A percentile compares a stretch with the other conserved stretches of the same genome.
Evolutionary conservation across 2,888 invertebrate species (phyloP).

Genomic region (Teleiodes luculella): DNA sequence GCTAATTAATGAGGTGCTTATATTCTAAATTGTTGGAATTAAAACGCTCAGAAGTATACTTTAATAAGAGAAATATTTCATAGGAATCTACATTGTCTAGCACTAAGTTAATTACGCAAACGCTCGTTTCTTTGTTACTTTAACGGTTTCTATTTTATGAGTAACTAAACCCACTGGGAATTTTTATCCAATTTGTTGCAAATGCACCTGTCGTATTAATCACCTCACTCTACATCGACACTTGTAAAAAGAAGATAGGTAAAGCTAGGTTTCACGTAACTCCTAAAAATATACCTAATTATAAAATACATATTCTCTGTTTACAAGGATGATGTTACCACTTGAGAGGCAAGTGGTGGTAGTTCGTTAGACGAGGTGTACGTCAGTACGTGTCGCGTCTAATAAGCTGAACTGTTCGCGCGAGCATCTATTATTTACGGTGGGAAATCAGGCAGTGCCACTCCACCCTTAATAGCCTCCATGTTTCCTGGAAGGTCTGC

Average conservation of each 20-base stretch:
- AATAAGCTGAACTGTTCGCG: slow-evolving; percentile 30
- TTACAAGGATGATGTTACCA: background rate
- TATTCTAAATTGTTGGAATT: background rate
- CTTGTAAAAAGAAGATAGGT: too few species aligned
- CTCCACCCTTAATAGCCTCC: slow-evolving; percentile 1
- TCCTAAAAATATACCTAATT: too few species aligned
- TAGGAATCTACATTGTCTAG: background rate
- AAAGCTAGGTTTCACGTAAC: too few species aligned
- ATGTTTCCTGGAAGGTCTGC: background rate
- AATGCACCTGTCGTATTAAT: too few species aligned
- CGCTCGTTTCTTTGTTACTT: too few species aligned
- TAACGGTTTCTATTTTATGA: too few species aligned
- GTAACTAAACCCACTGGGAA: too few species aligned
- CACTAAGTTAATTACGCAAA: too few species aligned
- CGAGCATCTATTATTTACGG: slow-evolving; percentile 41
- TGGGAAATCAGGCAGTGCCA: slow-evolving; percentile 32
- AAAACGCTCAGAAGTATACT: background rate
- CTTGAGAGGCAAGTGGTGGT: background rate
- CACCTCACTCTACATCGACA: too few species aligned
- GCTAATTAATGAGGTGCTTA: background rate
- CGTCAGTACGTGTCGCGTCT: slow-evolving; percentile 29
- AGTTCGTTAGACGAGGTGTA: slow-evolving; percentile 14
- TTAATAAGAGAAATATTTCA: background rate
- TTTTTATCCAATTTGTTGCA: too few species aligned
- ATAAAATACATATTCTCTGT: background rate